Evolutionary conservation across 2,113 vertebrate genomes (phyloP).

Genomic region (Ptyas mucosa): DNA sequence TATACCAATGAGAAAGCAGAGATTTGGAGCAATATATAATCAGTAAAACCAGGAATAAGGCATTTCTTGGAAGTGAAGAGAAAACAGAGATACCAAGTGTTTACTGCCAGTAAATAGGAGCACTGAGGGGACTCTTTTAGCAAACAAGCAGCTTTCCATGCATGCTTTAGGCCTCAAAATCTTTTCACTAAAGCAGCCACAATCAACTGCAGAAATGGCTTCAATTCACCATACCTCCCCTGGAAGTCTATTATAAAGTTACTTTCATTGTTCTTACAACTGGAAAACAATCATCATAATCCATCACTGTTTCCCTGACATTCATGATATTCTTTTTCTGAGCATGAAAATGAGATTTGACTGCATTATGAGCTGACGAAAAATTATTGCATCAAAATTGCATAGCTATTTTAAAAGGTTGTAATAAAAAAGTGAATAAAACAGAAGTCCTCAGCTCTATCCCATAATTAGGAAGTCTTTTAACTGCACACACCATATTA

Average conservation of each 20-base stretch:
- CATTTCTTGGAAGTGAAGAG: too few relatives aligned
- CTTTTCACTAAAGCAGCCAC: too few relatives aligned
- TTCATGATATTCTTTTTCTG: background rate
- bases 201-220: background rate
- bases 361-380: background rate
- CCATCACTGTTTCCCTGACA: background rate
- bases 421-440: conserved; percentile 16
- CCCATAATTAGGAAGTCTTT: background rate
- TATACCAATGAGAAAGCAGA: too few relatives aligned
- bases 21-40: too few relatives aligned
- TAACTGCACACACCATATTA: background rate
- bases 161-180: too few relatives aligned
- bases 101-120: too few relatives aligned
- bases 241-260: background rate
- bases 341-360: conserved; percentile 4
- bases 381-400: conserved; percentile 1
- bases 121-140: too few relatives aligned
- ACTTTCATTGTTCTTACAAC: background rate
- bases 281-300: background rate
- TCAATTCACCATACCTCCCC: background rate
- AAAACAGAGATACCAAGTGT: too few relatives aligned
- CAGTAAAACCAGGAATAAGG: too few relatives aligned
- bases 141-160: too few relatives aligned
- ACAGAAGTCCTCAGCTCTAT: background rate
- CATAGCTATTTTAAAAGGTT: conserved; percentile 8